phyloP scores from a whole-genome alignment of 2,797 vertebrate species.

The Nasua narica region DNA sequence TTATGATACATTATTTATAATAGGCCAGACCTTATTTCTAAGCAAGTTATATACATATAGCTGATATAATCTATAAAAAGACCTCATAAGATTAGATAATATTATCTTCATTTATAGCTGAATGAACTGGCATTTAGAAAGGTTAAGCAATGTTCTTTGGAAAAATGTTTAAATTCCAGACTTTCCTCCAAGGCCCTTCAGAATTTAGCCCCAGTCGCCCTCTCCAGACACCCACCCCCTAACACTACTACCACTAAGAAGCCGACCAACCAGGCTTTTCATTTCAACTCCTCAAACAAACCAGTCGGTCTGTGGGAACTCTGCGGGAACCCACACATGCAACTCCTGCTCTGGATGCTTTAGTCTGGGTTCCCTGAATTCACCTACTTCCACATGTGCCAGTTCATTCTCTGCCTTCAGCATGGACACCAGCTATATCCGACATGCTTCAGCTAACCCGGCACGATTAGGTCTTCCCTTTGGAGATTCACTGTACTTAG shows the following conservation, averaged over 20 bases:
- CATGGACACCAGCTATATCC: neutral
- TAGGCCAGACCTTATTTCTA: neutral
- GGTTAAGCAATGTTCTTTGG: neutral
- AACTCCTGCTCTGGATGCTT: neutral
- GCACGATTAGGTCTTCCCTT: neutral
- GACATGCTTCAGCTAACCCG: neutral
- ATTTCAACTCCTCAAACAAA: neutral
- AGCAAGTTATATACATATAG: neutral
- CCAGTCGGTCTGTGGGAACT: neutral
- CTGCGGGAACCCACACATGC: neutral
- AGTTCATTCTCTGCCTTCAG: neutral
- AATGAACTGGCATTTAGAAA: neutral
- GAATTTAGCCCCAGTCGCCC: neutral
- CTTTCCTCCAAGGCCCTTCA: neutral
- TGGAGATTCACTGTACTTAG: neutral
- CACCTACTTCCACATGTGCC: neutral
- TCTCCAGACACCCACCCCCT: too few relatives aligned
- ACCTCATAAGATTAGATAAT: neutral
- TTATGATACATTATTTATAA: neutral
- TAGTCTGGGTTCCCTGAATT: neutral
- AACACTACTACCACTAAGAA: neutral
- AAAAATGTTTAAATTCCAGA: neutral
- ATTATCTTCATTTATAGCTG: neutral
- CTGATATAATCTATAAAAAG: neutral
- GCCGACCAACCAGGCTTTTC: neutral